A percentile compares a stretch with the other conserved stretches of the same genome.
Conservation (phyloP, 2,113 vertebrate genomes). For the Nesoenas mayeri region DNA sequence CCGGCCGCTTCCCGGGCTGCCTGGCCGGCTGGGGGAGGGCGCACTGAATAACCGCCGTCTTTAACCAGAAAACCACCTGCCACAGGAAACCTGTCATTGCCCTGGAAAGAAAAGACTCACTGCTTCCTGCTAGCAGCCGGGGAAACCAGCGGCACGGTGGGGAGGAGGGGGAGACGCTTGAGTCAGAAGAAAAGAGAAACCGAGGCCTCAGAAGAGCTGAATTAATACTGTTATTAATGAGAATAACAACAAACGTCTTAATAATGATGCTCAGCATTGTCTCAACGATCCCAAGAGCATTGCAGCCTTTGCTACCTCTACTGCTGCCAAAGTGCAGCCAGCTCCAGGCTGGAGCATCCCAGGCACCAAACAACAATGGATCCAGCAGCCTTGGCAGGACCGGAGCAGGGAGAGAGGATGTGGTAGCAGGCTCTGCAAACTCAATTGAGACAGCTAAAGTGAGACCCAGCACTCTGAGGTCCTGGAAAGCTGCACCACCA, state of each 20-base stretch:
- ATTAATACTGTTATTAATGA: slow-evolving; percentile 48
- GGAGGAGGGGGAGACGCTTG: not conserved
- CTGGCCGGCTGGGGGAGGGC: not conserved
- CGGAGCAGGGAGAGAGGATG: not conserved
- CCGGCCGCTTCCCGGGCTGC: slow-evolving; percentile 29
- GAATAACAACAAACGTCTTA: slow-evolving; percentile 31
- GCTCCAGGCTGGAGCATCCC: not conserved
- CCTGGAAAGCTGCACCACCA: not conserved
- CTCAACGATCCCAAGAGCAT: not conserved
- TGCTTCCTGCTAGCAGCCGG: slow-evolving; percentile 80
- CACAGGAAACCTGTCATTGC: slow-evolving; percentile 83
- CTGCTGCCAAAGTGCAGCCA: not conserved
- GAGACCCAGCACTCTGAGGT: not conserved
- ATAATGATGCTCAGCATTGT: not conserved
- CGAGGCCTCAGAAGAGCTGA: not conserved
- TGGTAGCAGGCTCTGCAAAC: not conserved
- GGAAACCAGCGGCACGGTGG: slow-evolving; percentile 16
- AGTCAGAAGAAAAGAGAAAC: slow-evolving; percentile 61
- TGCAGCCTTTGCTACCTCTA: not conserved
- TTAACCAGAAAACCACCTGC: slow-evolving; percentile 77
- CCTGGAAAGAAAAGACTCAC: slow-evolving; percentile 81
- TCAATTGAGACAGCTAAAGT: not conserved
- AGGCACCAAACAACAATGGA: fast-evolving
- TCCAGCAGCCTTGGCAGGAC: not conserved
- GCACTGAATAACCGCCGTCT: slow-evolving; percentile 37